phyloP scores from a whole-genome alignment of 1,140 invertebrate species.

The Drosophila persimilis region DNA sequence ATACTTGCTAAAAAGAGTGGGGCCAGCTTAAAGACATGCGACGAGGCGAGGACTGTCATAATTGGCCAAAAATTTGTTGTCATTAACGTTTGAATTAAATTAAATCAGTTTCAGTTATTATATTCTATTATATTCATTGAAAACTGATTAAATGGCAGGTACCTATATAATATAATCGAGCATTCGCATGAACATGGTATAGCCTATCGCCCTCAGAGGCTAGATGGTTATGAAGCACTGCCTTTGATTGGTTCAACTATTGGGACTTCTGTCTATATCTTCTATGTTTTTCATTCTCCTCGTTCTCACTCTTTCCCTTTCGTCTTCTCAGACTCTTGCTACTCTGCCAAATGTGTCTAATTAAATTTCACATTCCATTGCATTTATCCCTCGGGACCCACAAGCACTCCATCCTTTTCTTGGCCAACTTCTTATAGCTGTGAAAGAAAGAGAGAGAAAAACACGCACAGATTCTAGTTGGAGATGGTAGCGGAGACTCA shows the following conservation, averaged over 20 bases:
- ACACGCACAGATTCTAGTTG: slow-evolving; percentile 30
- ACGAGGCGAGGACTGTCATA: background rate
- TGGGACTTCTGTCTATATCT: too few relatives aligned
- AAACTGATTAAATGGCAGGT: too few relatives aligned
- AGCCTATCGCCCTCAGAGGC: too few relatives aligned
- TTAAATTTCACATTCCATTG: slow-evolving; percentile 63
- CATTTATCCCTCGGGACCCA: slow-evolving; percentile 8
- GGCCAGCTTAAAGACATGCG: slow-evolving; percentile 8
- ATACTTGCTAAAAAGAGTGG: too few relatives aligned
- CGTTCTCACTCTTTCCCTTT: too few relatives aligned
- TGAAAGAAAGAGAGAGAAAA: background rate
- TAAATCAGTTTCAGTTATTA: too few relatives aligned
- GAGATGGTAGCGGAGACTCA: slow-evolving; percentile 42
- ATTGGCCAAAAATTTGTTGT: background rate
- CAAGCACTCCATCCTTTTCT: background rate
- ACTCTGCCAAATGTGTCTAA: slow-evolving; percentile 34
- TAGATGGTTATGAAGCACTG: too few relatives aligned
- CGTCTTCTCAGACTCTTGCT: background rate
- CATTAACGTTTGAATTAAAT: background rate
- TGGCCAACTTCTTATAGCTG: background rate
- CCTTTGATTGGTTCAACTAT: too few relatives aligned
- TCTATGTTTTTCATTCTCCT: background rate
- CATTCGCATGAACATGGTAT: too few relatives aligned
- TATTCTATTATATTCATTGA: too few relatives aligned
- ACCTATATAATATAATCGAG: too few relatives aligned